Base-by-base conservation (phyloP, 2,888 invertebrate genomes). In the Globia sparganii region DNA sequence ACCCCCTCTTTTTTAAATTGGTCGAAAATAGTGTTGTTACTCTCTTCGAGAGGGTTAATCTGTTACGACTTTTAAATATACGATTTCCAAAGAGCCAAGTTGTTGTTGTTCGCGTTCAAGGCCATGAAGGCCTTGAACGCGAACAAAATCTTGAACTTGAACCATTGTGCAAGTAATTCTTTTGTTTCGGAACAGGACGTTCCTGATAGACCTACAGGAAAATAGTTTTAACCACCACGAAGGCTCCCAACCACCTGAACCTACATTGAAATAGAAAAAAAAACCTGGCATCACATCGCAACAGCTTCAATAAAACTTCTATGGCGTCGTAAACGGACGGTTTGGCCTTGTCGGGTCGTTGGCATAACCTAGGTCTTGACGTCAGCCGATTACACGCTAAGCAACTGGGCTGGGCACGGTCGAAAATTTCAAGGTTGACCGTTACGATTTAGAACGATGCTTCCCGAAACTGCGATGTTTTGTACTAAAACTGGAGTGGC, bases 261-360 rank as follows among this genome's bases (percentile, higher is more conserved):
- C 18, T 72, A 71, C 83, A 77, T 73, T 74, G 6, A 56, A 56
- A 43, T 9, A 40, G 3, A 40, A 43, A 43, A 43, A 43, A 64
- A 75, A 80, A 84, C 70, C 83, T 74, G 67, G 67, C 75, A 49
- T 67, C 83, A 76, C 91, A 89, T 92, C 92, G 91, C 88, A 84
- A 81, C 84, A 80, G 81, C 82, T 87, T 88, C 84, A 89, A 91
- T 90, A 92, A 91, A 92, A 87, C 85, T 83, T 89, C 88, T 90
- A 90, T 91, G 84, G 91, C 91, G 90, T 91, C 88, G 91, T 90
- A 91, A 91, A 92, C 89, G 87, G 86, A 87, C 87, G 79, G 72
- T 79, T 90, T 92, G 92, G 92, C 93, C 93, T 93, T 92, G 93
- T 72, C 86, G 87, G 93, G 93, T 93, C 93, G 89, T 92, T 93